Percentiles rank a stretch among this genome's conserved stretches.
phyloP scores from a whole-genome alignment of 2,888 invertebrate species.

The Yponomeuta cagnagella region DNA sequence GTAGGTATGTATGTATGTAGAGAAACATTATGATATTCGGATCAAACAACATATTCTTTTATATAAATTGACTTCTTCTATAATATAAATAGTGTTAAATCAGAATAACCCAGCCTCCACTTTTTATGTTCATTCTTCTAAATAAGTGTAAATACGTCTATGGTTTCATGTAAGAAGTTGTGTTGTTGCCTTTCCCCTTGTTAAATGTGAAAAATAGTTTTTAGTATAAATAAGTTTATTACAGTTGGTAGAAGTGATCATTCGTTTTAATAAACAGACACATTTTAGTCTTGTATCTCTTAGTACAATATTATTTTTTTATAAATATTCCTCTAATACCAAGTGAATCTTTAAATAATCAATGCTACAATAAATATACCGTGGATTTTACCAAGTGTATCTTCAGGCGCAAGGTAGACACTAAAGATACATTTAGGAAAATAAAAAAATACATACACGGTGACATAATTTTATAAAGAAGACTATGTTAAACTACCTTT shows the following conservation, averaged over 20 bases:
- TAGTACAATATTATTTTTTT: slow-evolving; percentile 25
- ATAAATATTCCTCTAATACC: slow-evolving; percentile 8
- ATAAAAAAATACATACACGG: background rate
- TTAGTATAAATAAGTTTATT: background rate
- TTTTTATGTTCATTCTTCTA: slow-evolving; percentile 3
- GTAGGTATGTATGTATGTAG: slow-evolving; percentile 53
- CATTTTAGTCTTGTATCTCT: slow-evolving; percentile 57
- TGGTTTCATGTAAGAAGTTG: background rate
- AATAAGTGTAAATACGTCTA: background rate
- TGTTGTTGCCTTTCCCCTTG: slow-evolving; percentile 40
- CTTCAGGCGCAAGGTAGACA: no score
- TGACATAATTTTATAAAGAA: background rate
- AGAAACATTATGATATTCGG: slow-evolving; percentile 31
- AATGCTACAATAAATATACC: no score
- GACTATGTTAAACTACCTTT: slow-evolving; percentile 17
- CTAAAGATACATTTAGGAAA: no score
- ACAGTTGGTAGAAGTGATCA: background rate
- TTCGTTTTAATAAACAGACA: slow-evolving; percentile 23
- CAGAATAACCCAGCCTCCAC: slow-evolving; percentile 42
- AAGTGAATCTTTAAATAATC: no score
- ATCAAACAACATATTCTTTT: background rate
- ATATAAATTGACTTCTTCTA: slow-evolving; percentile 22
- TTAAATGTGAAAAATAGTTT: background rate
- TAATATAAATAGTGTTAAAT: slow-evolving; percentile 37
- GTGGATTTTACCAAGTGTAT: no score